Base-by-base conservation (phyloP, 2,888 invertebrate genomes). In the Netelia melanura region DNA sequence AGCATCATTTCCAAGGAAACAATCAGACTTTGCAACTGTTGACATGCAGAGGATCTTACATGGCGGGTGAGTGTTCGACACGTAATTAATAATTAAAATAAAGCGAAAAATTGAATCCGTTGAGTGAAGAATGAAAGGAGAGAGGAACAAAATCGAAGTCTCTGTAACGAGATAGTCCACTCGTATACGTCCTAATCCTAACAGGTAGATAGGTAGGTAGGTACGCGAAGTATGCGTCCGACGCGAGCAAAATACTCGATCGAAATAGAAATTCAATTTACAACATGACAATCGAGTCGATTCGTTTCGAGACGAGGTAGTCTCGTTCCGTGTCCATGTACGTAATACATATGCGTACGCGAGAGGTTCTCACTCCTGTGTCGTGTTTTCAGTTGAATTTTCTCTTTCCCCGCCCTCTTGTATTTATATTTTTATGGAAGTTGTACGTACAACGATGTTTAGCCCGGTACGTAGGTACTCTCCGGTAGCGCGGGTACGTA, bases 41-140 rank as follows among this genome's bases (percentile, higher is more conserved):
- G 91, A 97, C 97, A 56, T 98, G 98, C 93, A 97, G 98, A 54
- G 95, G 96, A 93, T 98, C 98, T 58, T 98, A 98, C 92, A 95
- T 98, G 90, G 96, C 96, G 94, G 97, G 97, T 97, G 92, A 95
- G 94, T 88, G 56, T 54, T 65, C 14, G 0, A 54, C 43, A 58
- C 48, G 23, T 48, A 38, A 38, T 25, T 23, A 65, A 11, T 6
- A 65, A 65, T 38, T 30, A 25, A 62, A 43, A 17, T 1, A 3
- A 48, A 2, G 1, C 8, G 1, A 43, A 67, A 48, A 67, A 67
- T 11, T 38, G 25, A 30, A 62, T 9, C 17, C 2, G n/a, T 2
- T 65, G 30, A 30, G 2, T 2, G 30, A 30, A 30, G 2, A 30
- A 30, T 30, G 30, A 30, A 30, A 30, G 30, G 3, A 3, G 3